phyloP scores from a whole-genome alignment of 2,888 invertebrate species.

The Leucoptera coffeella region DNA sequence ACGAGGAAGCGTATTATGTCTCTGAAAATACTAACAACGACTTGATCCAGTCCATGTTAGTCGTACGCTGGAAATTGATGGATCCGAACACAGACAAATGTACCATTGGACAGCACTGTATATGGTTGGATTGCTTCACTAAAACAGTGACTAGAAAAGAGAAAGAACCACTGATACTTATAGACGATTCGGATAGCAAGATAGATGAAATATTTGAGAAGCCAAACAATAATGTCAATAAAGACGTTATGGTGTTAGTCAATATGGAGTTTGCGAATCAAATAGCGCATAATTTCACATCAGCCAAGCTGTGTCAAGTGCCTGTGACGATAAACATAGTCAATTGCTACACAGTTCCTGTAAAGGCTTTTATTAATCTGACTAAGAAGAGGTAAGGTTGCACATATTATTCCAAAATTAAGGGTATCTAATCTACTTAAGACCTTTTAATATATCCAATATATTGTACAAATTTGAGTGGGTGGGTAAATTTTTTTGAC shows the following conservation, averaged over 20 bases:
- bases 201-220: slow-evolving; percentile 14
- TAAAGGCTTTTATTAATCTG: slow-evolving; percentile 58
- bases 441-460: no score
- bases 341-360: slow-evolving; percentile 55
- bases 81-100: slow-evolving; percentile 49
- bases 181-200: no score
- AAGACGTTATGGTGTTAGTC: slow-evolving; percentile 50
- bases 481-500: no score
- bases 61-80: slow-evolving; percentile 49
- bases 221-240: slow-evolving; percentile 19
- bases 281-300: slow-evolving; percentile 58
- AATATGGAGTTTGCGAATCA: slow-evolving; percentile 52
- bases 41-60: slow-evolving; percentile 35
- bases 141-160: slow-evolving; percentile 43
- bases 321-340: slow-evolving; percentile 63
- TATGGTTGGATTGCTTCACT: slow-evolving; percentile 57
- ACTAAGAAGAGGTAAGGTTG: slow-evolving; percentile 23
- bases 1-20: slow-evolving; percentile 12
- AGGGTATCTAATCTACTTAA: no score
- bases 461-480: no score
- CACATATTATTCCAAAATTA: no score
- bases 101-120: slow-evolving; percentile 64
- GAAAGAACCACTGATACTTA: no score
- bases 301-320: slow-evolving; percentile 57
- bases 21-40: slow-evolving; percentile 13